Evolutionary conservation across 2,888 invertebrate genomes (phyloP), one percentile per base, ranked within the genome.

Genomic region (Hirtodrosophila confusa): DNA sequence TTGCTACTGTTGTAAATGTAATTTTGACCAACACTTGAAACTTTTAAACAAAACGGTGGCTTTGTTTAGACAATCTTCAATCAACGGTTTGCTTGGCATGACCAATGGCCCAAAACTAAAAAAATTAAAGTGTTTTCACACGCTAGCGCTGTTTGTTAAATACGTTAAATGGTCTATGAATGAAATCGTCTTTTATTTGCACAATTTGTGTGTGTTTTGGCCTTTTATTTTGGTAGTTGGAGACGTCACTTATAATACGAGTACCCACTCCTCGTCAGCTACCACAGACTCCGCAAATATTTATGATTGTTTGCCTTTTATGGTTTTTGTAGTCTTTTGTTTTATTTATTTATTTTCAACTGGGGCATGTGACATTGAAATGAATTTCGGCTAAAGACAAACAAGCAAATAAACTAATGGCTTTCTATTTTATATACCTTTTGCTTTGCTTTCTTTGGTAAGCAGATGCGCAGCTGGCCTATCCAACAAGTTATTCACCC

Each of bases 251-350:
- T 62, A 45, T 80, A 78, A 73, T 60, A 36, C 11, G 61, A 61
- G 39, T 77, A 35, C 47, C 45, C 45, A 70, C 40, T 55, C 23
- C 37, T 9, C 36, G 29, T 44, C 31, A 33, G 62, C 75, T 60
- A 65, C 85, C 69, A 60, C 7, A 65, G 39, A 53, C 40, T 62
- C 41, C n/a, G 60, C 64, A 83, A 88, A 88, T 83, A 83, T 86
- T 80, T 74, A 48, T 55, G 27, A 67, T 67, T 73, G 78, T 41
- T 69, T 17, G 17, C 29, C 33, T 49, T 40, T 27, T 27, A 27
- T 27, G 27, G 27, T 27, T 27, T 27, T 5, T 27, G 4, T 27
- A 5, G 27, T 4, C 27, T 27, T 27, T 24, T 4, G n/a, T 9
- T 29, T 5, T 61, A 55, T 49, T n/a, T 41, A 36, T 62, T 75